Conservation (phyloP, 2,888 invertebrate genomes). For the Pimpla rufipes region DNA sequence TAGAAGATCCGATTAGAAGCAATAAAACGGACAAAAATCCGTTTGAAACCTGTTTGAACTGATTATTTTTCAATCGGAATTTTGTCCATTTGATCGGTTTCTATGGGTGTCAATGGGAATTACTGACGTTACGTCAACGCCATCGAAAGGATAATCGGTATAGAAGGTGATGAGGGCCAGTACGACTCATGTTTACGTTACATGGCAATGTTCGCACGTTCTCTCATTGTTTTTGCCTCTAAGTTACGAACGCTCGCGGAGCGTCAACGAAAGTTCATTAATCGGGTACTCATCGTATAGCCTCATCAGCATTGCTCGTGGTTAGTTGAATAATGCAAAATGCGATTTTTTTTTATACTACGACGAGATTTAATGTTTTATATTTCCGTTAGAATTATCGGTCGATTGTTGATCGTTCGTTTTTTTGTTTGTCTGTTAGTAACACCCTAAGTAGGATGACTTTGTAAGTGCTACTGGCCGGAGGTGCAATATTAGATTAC, state of each 20-base stretch:
- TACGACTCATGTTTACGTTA: constrained; percentile 16
- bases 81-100: no score
- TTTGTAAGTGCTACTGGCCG: constrained; percentile 72
- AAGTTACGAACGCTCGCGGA: constrained; percentile 63
- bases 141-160: not conserved
- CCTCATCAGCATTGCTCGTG: constrained; percentile 49
- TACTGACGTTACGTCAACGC: no score
- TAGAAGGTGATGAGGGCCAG: constrained; percentile 64
- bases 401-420: constrained; percentile 27
- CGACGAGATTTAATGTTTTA: not conserved
- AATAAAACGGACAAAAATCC: no score
- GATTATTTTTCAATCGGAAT: no score
- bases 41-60: no score
- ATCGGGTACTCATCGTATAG: constrained; percentile 73
- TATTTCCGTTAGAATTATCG: constrained; percentile 16
- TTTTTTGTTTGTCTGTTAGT: constrained; percentile 10
- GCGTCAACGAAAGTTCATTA: constrained; percentile 75
- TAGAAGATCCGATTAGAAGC: no score
- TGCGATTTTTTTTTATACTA: constrained; percentile 39
- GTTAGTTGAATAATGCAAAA: constrained; percentile 46
- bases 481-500: constrained; percentile 78
- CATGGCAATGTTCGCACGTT: constrained; percentile 22
- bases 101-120: no score
- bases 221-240: constrained; percentile 48
- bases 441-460: constrained; percentile 25